Evolutionary conservation across 37 sponge, comb jelly and placozoan species (phyloP).

Genomic region (Ephydatia muelleri): DNA sequence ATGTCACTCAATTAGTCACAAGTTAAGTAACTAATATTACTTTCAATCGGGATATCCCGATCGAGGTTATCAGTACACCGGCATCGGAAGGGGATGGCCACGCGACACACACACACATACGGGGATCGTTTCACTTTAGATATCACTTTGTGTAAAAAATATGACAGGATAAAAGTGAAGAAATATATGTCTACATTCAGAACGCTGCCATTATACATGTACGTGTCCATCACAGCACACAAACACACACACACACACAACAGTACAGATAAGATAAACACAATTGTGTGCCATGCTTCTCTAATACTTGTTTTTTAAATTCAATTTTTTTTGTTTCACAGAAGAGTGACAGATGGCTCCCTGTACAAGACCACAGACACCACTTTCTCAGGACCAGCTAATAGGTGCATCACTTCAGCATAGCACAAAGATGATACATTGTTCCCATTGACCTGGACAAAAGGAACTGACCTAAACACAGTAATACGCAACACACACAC

Average conservation of each 20-base stretch:
- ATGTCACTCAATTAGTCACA: neutral
- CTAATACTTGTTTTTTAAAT: no score
- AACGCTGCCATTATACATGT: no score
- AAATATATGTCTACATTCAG: neutral
- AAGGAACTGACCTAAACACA: neutral
- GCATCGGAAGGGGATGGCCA: neutral
- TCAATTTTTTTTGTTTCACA: no score
- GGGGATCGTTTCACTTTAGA: no score
- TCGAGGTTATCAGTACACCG: neutral
- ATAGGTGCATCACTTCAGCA: constrained; percentile 32
- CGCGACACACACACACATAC: neutral
- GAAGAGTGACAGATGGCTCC: constrained; percentile 54
- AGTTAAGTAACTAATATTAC: neutral
- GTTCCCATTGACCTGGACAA: constrained; percentile 67
- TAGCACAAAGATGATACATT: constrained; percentile 34
- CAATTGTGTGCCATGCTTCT: no score
- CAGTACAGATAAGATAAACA: neutral
- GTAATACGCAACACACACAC: no score
- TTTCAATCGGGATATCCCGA: neutral
- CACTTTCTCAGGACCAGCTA: constrained; percentile 15
- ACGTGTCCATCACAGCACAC: neutral
- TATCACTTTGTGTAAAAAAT: neutral
- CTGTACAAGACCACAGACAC: constrained; percentile 31
- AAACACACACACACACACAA: neutral
- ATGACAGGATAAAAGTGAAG: neutral